These are phyloP conservation scores for Herpetotheres cachinnans DNA, from an alignment of 2,113 vertebrate species.

Conservation along the genomic window DNA sequence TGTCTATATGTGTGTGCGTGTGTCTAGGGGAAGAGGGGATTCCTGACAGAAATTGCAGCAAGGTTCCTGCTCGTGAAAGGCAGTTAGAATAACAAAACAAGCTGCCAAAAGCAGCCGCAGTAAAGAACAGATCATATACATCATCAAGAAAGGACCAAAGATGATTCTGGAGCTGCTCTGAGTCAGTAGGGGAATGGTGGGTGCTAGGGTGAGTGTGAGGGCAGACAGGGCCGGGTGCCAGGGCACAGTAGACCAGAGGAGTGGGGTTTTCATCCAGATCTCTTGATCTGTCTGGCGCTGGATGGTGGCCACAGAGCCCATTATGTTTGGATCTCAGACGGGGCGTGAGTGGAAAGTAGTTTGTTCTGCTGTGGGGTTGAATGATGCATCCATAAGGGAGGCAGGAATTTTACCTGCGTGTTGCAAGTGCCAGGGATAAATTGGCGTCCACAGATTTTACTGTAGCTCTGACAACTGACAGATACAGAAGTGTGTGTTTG, in stretches of 20 bases:
- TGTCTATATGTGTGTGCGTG: not conserved
- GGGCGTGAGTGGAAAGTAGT: not conserved
- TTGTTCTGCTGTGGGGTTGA: not conserved
- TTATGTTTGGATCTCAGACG: fast-evolving
- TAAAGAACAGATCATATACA: not conserved
- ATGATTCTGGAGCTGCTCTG: not conserved
- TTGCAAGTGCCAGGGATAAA: not conserved
- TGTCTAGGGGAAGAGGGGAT: not conserved
- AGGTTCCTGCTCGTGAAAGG: not conserved
- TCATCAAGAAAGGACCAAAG: not conserved
- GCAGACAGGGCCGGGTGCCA: not conserved
- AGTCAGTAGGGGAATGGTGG: not conserved
- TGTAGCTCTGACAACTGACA: not conserved
- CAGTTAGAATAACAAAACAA: not conserved
- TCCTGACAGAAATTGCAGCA: constrained; percentile 8
- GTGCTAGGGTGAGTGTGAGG: not conserved
- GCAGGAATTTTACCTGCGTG: not conserved
- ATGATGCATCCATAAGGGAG: fast-evolving
- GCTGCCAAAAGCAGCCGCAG: constrained; percentile 43
- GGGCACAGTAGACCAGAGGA: not conserved
- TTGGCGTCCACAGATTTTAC: not conserved
- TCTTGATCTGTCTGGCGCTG: not conserved
- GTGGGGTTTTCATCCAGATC: not conserved
- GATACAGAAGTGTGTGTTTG: not conserved
- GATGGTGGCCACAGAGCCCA: not conserved